Evolutionary conservation across 2,888 invertebrate genomes (phyloP).

Genomic region (Perithous albicinctus): DNA sequence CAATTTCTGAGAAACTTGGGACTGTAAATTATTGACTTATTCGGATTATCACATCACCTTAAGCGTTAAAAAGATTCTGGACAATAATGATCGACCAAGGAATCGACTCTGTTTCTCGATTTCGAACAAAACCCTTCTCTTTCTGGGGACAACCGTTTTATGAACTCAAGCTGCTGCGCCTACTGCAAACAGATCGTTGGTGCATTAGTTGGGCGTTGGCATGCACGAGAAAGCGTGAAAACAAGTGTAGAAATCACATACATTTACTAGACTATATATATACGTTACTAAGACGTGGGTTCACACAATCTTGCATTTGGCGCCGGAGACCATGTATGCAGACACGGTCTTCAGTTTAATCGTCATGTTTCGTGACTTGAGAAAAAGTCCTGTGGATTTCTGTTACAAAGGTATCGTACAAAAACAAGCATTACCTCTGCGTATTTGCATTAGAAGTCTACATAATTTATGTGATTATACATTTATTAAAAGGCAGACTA

Average conservation of each 20-base stretch:
- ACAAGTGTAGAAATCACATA: constrained; percentile 35
- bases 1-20: no score
- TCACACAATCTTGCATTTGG: not conserved
- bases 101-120: not conserved
- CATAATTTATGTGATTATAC: no score
- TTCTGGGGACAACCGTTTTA: constrained; percentile 26
- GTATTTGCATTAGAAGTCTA: no score
- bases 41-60: no score
- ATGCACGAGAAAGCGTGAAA: constrained; percentile 57
- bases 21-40: no score
- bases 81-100: not conserved
- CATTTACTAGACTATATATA: constrained; percentile 52
- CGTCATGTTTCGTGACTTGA: constrained; percentile 84
- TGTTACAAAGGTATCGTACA: constrained; percentile 83
- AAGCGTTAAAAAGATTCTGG: not conserved
- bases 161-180: no score
- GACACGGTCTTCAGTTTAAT: constrained; percentile 81
- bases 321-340: no score
- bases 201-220: constrained; percentile 52
- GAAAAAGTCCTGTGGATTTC: constrained; percentile 84
- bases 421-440: no score
- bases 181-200: constrained; percentile 54
- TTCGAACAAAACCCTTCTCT: constrained; percentile 3
- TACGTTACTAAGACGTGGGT: constrained; percentile 34
- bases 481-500: no score